Evolutionary conservation across 2,888 invertebrate species (phyloP).

Genomic region (Caenorhabditis drosophilae): DNA sequence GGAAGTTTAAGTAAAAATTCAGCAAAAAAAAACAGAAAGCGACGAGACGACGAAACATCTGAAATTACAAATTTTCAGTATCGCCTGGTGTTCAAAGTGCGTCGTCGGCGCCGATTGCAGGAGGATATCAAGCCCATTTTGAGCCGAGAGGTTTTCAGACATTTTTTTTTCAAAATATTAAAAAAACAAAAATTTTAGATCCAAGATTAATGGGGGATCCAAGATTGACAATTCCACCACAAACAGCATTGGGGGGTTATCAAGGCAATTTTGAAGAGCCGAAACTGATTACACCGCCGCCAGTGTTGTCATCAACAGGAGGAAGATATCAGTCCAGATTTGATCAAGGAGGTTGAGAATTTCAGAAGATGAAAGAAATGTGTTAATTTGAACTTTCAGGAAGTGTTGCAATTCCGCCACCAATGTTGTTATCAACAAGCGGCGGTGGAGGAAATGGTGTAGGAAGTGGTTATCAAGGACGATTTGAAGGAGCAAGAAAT

Average conservation of each 20-base stretch:
- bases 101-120: too few species aligned
- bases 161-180: background rate
- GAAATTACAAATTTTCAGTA: too few species aligned
- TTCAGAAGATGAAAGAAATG: background rate
- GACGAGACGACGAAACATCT: too few species aligned
- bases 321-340: background rate
- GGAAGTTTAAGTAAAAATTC: too few species aligned
- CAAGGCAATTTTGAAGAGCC: background rate
- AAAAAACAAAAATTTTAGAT: background rate
- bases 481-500: too few species aligned
- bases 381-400: too few species aligned
- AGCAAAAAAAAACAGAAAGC: too few species aligned
- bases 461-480: too few species aligned
- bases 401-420: too few species aligned
- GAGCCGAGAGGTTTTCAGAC: background rate
- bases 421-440: too few species aligned
- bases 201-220: background rate
- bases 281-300: constrained; percentile 12
- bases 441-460: too few species aligned
- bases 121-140: background rate
- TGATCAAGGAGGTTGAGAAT: background rate
- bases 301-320: background rate
- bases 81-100: too few species aligned
- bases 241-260: background rate
- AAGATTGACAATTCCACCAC: background rate